Conservation (phyloP, 2,113 vertebrate species). For the Chamaea fasciata region DNA sequence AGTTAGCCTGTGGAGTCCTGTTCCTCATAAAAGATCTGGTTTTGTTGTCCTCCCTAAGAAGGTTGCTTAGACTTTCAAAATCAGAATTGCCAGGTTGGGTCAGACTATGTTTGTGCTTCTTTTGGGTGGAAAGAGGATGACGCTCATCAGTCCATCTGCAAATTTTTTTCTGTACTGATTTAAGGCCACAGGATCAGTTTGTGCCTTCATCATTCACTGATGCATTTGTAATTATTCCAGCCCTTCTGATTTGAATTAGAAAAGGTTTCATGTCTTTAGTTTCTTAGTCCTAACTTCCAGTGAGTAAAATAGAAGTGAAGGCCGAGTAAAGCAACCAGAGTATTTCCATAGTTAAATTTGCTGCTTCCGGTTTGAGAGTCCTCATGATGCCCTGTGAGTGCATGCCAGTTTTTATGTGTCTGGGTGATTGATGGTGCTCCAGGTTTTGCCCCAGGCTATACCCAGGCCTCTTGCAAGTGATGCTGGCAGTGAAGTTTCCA, state of each 20-base stretch:
- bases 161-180: neutral
- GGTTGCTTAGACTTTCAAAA: neutral
- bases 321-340: neutral
- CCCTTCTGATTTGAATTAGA: neutral
- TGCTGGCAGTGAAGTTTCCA: neutral
- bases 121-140: neutral
- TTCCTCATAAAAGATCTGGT: neutral
- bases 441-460: constrained; percentile 17
- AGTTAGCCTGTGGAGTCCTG: neutral
- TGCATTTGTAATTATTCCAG: neutral
- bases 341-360: neutral
- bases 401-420: neutral
- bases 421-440: neutral
- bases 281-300: neutral
- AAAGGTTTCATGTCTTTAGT: neutral
- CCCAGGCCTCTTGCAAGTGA: neutral
- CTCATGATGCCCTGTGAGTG: neutral
- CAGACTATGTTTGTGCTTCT: neutral
- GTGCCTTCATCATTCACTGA: neutral
- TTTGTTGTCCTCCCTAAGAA: neutral
- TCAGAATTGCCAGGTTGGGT: neutral
- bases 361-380: neutral
- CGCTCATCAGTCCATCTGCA: neutral
- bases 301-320: neutral
- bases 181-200: neutral